Evolutionary conservation across 2,113 vertebrate genomes (phyloP).

Genomic region (Piprites chloris): DNA sequence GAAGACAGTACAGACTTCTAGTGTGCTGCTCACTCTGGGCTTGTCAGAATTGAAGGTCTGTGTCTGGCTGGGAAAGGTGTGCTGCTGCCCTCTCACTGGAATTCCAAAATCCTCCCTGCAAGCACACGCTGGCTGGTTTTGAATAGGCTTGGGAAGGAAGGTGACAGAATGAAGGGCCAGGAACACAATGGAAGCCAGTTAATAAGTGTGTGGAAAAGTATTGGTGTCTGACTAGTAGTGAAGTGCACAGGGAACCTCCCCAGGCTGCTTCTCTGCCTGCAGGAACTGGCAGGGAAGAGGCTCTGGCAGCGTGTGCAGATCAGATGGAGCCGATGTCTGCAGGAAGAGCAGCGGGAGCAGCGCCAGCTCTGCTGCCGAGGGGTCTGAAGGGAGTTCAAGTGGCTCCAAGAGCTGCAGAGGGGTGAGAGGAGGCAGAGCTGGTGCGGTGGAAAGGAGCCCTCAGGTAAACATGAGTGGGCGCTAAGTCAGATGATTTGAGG

Average conservation of each 20-base stretch:
- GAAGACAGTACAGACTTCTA: neutral
- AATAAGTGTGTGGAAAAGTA: neutral
- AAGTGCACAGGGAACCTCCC: neutral
- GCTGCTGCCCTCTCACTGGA: neutral
- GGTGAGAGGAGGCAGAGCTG: neutral
- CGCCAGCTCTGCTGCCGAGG: neutral
- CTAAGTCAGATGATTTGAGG: neutral
- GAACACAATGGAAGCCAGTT: neutral
- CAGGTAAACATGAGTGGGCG: neutral
- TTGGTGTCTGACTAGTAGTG: neutral
- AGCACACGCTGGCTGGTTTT: neutral
- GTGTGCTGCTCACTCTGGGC: neutral
- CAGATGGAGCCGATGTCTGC: rapidly evolving
- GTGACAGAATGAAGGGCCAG: neutral
- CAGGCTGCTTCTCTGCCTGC: neutral
- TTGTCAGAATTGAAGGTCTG: neutral
- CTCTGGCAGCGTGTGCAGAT: neutral
- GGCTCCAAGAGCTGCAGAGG: neutral
- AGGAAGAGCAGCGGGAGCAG: neutral
- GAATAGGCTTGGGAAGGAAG: neutral
- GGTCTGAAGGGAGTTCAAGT: neutral
- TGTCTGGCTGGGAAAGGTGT: neutral
- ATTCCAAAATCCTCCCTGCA: neutral
- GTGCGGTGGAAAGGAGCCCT: neutral
- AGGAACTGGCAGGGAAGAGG: neutral